Evolutionary conservation across 2,113 vertebrate genomes (phyloP).

Genomic region (Vidua chalybeata): DNA sequence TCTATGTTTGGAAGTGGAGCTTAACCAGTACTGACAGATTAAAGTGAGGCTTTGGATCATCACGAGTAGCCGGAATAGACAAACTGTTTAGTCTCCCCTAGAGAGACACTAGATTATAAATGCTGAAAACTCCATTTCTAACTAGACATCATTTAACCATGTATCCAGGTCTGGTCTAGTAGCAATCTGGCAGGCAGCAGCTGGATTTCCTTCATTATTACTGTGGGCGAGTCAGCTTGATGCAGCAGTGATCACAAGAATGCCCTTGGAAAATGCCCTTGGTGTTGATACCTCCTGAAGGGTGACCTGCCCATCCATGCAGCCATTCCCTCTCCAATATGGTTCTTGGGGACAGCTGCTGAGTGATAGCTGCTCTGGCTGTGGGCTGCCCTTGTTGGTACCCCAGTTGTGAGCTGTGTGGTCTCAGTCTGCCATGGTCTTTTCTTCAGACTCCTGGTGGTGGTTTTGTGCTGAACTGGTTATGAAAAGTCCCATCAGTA

Average conservation of each 20-base stretch:
- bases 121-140: not conserved
- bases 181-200: not conserved
- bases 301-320: not conserved
- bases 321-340: not conserved
- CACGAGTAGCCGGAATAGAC: not conserved
- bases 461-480: not conserved
- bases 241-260: not conserved
- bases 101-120: not conserved
- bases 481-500: not conserved
- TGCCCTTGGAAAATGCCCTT: not conserved
- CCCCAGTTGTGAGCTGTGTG: not conserved
- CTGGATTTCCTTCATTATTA: not conserved
- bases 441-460: not conserved
- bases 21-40: not conserved
- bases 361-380: not conserved
- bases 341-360: not conserved
- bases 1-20: not conserved
- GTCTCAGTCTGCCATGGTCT: accelerated
- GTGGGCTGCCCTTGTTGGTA: not conserved
- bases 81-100: not conserved
- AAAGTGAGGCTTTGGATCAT: not conserved
- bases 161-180: not conserved
- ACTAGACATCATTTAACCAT: not conserved
- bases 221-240: not conserved
- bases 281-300: not conserved